Evolutionary conservation across 35 echinoderm and acorn worm species (phyloP).

Genomic region (Apostichopus californicus): DNA sequence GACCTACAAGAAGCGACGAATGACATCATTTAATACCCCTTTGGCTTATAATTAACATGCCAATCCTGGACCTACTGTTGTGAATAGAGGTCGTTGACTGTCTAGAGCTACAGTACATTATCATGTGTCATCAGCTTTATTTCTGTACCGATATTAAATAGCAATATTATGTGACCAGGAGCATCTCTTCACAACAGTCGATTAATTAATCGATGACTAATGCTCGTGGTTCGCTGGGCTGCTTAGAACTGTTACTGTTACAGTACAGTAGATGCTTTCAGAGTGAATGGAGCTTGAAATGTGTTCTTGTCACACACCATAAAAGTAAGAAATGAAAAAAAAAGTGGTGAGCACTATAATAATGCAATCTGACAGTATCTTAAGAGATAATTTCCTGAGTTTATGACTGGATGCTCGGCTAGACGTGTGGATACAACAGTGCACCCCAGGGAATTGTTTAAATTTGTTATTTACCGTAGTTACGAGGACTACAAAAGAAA

Average conservation of each 20-base stretch:
- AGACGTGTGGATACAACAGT: too few species aligned
- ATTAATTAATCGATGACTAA: not conserved
- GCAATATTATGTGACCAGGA: too few species aligned
- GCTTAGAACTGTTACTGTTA: not conserved
- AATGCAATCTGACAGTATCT: too few species aligned
- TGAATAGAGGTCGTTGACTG: not conserved
- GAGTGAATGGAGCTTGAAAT: too few species aligned
- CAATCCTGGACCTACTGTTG: not conserved
- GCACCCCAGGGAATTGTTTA: too few species aligned
- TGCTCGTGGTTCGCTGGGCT: not conserved
- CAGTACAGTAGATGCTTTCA: not conserved
- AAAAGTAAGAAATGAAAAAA: too few species aligned
- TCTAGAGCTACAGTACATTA: not conserved
- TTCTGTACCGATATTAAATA: not conserved
- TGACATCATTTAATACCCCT: not conserved
- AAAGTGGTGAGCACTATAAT: too few species aligned
- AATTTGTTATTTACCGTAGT: too few species aligned
- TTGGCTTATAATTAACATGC: not conserved
- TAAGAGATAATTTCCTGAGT: too few species aligned
- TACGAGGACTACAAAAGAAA: too few species aligned
- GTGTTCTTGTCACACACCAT: too few species aligned
- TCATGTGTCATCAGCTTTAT: not conserved
- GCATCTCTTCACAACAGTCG: not conserved
- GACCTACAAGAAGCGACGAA: not conserved
- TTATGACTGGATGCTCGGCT: too few species aligned